phyloP scores from a whole-genome alignment of 2,113 vertebrate species.

The Malurus elegans region DNA sequence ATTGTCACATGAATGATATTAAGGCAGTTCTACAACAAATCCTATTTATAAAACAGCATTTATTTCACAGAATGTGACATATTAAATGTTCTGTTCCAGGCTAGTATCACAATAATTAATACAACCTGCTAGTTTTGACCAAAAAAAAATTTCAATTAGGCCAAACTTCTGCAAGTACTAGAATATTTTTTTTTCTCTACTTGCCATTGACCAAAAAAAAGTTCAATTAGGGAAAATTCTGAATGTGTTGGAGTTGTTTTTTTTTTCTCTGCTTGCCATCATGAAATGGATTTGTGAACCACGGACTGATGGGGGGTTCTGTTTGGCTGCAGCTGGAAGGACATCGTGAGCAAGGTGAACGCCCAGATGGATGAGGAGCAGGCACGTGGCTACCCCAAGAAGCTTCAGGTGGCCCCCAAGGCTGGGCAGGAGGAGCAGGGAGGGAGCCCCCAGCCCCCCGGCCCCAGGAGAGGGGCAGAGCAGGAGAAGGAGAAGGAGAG shows the following conservation, averaged over 20 bases:
- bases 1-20: background rate
- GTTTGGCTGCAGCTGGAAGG: constrained; percentile 48
- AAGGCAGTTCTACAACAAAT: background rate
- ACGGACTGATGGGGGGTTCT: background rate
- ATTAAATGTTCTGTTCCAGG: background rate
- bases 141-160: background rate
- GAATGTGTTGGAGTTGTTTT: too few species aligned
- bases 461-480: background rate
- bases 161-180: background rate
- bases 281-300: background rate
- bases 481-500: background rate
- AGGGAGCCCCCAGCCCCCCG: background rate
- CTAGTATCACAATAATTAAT: background rate
- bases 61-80: background rate
- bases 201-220: background rate
- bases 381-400: background rate
- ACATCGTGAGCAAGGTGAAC: constrained; percentile 22
- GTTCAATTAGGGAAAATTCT: too few species aligned
- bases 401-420: background rate
- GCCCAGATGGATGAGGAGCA: background rate
- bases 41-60: background rate
- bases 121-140: background rate
- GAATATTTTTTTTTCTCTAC: background rate
- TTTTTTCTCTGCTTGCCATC: background rate
- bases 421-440: background rate